A percentile compares a stretch with the other conserved stretches of the same genome.
Conservation (phyloP, 2,797 vertebrate species). For the Oophaga sylvatica region DNA sequence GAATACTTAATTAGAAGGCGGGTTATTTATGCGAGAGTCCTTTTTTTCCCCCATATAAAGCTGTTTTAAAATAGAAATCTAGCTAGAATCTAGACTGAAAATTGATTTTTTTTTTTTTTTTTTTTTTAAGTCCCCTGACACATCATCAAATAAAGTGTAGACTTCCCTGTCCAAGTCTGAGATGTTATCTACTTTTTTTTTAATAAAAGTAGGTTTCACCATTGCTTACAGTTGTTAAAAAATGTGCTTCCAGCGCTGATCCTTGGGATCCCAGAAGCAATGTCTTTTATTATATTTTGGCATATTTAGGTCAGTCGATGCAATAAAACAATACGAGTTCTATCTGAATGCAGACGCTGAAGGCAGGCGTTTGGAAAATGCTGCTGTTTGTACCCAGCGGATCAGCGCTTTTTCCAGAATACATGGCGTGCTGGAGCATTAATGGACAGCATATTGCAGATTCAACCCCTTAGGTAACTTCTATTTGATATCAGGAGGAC, state of each 20-base stretch:
- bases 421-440: neutral
- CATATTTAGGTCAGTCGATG: neutral
- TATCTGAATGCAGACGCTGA: neutral
- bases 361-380: neutral
- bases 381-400: neutral
- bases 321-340: neutral
- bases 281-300: neutral
- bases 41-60: neutral
- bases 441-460: conserved; percentile 1
- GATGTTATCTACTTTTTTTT: no score
- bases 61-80: neutral
- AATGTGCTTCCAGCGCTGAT: neutral
- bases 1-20: no score
- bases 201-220: no score
- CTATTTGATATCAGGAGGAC: neutral
- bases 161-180: no score
- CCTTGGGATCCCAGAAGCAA: neutral
- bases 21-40: neutral
- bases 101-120: no score
- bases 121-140: no score
- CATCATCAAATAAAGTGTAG: no score
- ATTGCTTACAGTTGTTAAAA: neutral
- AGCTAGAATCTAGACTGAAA: neutral
- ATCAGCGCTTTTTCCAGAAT: neutral
- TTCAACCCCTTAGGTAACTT: neutral